These are phyloP conservation scores for Ormyrus pomaceus DNA, from an alignment of 2,888 invertebrate genomes.

Conservation along the genomic window DNA sequence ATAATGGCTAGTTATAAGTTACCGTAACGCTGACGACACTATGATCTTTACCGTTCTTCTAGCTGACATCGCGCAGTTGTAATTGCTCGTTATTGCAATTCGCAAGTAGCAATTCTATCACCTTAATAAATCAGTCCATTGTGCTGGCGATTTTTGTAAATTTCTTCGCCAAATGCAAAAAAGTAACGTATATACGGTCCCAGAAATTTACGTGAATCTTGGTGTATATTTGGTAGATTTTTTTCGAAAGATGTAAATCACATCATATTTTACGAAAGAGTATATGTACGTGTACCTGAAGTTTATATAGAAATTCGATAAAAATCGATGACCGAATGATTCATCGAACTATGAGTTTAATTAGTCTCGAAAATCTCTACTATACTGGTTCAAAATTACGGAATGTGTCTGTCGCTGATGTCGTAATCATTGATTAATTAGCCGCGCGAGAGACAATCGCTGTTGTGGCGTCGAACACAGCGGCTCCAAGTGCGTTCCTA, in stretches of 20 bases:
- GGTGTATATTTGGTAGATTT: conserved; percentile 49
- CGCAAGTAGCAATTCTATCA: conserved; percentile 49
- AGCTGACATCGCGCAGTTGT: conserved; percentile 50
- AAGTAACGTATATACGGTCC: conserved; percentile 46
- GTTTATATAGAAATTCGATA: conserved; percentile 54
- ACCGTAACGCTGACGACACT: conserved; percentile 48
- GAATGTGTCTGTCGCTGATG: conserved; percentile 55
- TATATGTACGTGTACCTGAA: conserved; percentile 45
- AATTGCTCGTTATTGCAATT: conserved; percentile 51
- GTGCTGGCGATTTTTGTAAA: conserved; percentile 46
- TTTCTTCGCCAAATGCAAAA: conserved; percentile 52
- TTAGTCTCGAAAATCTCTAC: conserved; percentile 53
- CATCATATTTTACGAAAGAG: conserved; percentile 51
- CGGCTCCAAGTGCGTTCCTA: conserved; percentile 50
- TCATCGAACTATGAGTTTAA: conserved; percentile 43
- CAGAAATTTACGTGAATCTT: conserved; percentile 51
- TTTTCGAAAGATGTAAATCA: conserved; percentile 41
- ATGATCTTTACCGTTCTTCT: conserved; percentile 45
- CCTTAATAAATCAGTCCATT: conserved; percentile 54
- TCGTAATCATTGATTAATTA: conserved; percentile 49
- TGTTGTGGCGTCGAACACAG: conserved; percentile 54
- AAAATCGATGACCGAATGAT: conserved; percentile 39
- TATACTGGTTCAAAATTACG: conserved; percentile 53
- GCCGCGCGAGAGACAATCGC: conserved; percentile 50
- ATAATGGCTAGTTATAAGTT: conserved; percentile 51